Base-by-base conservation (phyloP, 1,140 invertebrate species). In the Laupala kohalensis region DNA sequence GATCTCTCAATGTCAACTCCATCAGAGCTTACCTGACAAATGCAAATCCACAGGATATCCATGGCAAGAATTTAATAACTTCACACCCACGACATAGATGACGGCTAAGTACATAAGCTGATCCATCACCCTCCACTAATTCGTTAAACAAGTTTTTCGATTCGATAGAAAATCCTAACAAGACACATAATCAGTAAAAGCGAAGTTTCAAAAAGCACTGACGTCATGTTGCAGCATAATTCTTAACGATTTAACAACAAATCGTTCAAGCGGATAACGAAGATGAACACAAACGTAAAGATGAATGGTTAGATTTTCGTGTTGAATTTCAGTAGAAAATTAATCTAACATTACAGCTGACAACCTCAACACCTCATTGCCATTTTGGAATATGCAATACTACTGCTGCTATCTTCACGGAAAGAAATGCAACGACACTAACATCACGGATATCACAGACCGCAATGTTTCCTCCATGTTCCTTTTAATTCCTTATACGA, bases 11-110 rank as follows among this genome's bases (percentile, higher is more conserved):
- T n/a, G n/a, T n/a, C n/a, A n/a, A n/a, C n/a, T n/a, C n/a, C 37
- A 53, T 53, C 37, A 13, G 9, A 19, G 37, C 37, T 68, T 27
- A 68, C 67, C 67, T 29, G 67, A 27, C 23, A 29, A 68, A n/a
- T 68, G 26, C n/a, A 68, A 68, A 68, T 68, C 67, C 15, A 68
- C 29, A 27, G 67, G 67, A 37, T 25, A 68, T 37, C 67, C 67
- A 27, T 29, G n/a, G 67, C 67, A 68, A 15, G 29, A 27, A n/a
- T 30, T 29, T 23, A 28, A 23, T 29, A 68, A 28, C 15, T 29
- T 12, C 23, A 68, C 28, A 29, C 67, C 27, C 28, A 68, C 27
- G 67, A 29, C n/a, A 68, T 30, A 68, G 27, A 5, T 5, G 13
- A 68, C 28, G 26, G 24, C n/a, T n/a, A 37, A 29, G 15, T 68